phyloP scores from a whole-genome alignment of 2,888 invertebrate genomes.

The Encarsia formosa region DNA sequence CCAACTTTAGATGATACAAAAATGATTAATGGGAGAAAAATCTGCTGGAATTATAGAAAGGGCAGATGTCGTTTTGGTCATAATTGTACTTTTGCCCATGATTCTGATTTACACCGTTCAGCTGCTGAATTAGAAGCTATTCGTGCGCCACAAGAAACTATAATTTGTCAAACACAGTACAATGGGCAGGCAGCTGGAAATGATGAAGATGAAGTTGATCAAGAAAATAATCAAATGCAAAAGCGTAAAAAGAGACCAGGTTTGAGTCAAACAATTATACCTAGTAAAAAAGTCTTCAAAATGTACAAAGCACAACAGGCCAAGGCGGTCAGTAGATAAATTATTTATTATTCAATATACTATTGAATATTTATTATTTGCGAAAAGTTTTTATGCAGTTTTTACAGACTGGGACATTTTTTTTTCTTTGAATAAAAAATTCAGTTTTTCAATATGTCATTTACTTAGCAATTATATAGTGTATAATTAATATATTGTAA shows the following conservation, averaged over 20 bases:
- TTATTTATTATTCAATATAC: constrained; percentile 9
- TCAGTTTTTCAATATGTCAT: not conserved
- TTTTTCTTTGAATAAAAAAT: constrained; percentile 11
- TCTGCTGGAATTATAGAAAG: constrained; percentile 91
- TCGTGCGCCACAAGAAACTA: constrained; percentile 51
- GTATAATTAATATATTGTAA: not conserved
- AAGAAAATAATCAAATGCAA: constrained; percentile 52
- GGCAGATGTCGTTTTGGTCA: constrained; percentile 88
- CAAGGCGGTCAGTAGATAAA: constrained; percentile 48
- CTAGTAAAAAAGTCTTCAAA: constrained; percentile 82
- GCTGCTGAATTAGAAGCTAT: constrained; percentile 59
- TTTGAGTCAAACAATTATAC: constrained; percentile 69
- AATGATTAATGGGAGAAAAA: constrained; percentile 80
- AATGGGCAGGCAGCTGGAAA: constrained; percentile 33
- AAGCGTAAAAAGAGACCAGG: constrained; percentile 72
- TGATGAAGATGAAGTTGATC: constrained; percentile 54
- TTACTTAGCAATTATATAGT: not conserved
- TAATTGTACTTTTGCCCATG: constrained; percentile 88
- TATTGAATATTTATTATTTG: constrained; percentile 11
- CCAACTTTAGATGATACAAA: constrained; percentile 63
- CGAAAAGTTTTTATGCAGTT: constrained; percentile 5
- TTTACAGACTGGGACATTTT: constrained; percentile 10
- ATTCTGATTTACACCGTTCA: constrained; percentile 73
- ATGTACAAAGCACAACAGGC: constrained; percentile 66
- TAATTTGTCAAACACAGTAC: constrained; percentile 48